Evolutionary conservation across 2,113 vertebrate genomes (phyloP).

Genomic region (Otocyon megalotis): DNA sequence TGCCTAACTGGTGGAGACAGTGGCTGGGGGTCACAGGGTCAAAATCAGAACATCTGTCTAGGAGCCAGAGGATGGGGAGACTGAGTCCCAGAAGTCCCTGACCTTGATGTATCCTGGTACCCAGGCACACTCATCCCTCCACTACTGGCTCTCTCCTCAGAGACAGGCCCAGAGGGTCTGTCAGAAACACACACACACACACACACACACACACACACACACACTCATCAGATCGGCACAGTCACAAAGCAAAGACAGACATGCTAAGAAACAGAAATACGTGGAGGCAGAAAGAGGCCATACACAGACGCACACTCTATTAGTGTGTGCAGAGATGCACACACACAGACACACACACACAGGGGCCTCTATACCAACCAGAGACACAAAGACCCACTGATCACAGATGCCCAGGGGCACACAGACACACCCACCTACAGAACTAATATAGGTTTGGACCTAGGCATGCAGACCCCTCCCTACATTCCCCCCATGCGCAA

Average conservation of each 20-base stretch:
- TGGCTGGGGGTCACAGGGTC: not conserved
- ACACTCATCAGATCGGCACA: not conserved
- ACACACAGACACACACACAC: not conserved
- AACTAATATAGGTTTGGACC: too few species aligned
- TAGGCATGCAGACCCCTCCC: not conserved
- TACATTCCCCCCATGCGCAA: not conserved
- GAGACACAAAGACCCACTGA: not conserved
- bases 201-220: not conserved
- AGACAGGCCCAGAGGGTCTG: not conserved
- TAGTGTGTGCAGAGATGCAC: not conserved
- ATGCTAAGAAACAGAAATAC: not conserved
- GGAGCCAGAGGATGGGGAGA: not conserved
- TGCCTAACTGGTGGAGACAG: not conserved
- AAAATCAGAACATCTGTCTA: not conserved
- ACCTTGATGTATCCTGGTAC: not conserved
- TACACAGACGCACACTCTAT: not conserved
- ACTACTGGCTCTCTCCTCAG: not conserved
- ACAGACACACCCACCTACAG: not conserved
- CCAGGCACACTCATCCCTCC: not conserved
- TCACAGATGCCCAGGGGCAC: not conserved
- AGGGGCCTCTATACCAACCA: not conserved
- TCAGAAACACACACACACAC: not conserved
- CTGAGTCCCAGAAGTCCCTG: not conserved
- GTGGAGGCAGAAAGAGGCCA: not conserved
- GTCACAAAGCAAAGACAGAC: not conserved